phyloP scores from a whole-genome alignment of 2,113 vertebrate species.

The Salvelinus fontinalis region DNA sequence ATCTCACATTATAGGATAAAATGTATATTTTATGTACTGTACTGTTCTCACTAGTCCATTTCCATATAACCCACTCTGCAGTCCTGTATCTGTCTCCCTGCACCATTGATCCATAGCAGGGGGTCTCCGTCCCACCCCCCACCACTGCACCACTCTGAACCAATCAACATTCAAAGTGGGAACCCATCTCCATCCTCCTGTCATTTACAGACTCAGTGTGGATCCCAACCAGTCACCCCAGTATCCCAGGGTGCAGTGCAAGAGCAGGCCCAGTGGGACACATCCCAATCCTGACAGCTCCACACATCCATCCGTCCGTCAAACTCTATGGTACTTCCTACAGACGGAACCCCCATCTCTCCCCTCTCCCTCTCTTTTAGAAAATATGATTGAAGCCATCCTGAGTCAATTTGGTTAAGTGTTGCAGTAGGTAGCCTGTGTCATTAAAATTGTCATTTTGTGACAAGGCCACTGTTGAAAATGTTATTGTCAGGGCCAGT shows the following conservation, averaged over 20 bases:
- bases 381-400: conserved; percentile 40
- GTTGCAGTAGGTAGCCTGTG: conserved; percentile 27
- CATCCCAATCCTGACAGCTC: background rate
- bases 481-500: background rate
- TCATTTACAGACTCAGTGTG: background rate
- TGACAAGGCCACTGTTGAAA: background rate
- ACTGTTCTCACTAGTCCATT: no score
- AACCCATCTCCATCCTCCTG: background rate
- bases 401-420: conserved; percentile 46
- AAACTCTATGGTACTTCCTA: background rate
- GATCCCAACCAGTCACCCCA: background rate
- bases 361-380: background rate
- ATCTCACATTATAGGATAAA: no score
- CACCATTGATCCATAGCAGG: background rate
- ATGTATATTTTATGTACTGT: no score
- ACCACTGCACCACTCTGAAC: background rate
- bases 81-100: background rate
- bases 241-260: conserved; percentile 6
- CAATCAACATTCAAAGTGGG: conserved; percentile 26
- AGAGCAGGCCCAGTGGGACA: conserved; percentile 1
- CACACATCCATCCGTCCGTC: conserved; percentile 14
- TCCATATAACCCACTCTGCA: background rate
- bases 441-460: conserved; percentile 12
- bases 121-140: background rate
- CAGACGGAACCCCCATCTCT: background rate